Conservation (phyloP, 2,888 invertebrate genomes). For the Caenorhabditis japonica region DNA sequence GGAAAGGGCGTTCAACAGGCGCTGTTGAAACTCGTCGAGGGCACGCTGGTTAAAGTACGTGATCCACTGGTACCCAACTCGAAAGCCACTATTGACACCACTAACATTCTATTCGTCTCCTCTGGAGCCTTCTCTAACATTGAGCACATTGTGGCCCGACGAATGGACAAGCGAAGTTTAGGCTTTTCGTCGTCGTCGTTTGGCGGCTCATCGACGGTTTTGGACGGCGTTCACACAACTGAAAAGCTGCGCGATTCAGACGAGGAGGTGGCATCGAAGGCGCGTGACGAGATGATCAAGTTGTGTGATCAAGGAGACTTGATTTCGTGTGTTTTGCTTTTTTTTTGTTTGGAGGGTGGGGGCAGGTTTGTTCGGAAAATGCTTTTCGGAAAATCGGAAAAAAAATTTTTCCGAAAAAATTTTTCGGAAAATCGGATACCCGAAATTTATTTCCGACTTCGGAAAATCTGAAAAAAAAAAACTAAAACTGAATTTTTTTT, state of each 20-base stretch:
- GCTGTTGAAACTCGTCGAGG: slow-evolving; percentile 89
- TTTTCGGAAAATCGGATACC: too few relatives aligned
- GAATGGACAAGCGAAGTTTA: slow-evolving; percentile 79
- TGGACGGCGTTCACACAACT: slow-evolving; percentile 33
- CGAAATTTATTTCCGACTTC: too few relatives aligned
- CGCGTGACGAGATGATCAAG: slow-evolving; percentile 63
- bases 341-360: neutral
- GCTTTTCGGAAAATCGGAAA: too few relatives aligned
- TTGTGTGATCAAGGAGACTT: slow-evolving; percentile 73
- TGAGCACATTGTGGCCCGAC: slow-evolving; percentile 88
- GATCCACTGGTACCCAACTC: slow-evolving; percentile 50
- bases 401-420: too few relatives aligned
- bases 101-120: slow-evolving; percentile 97
- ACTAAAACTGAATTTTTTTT: too few relatives aligned
- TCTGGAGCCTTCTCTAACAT: slow-evolving; percentile 98
- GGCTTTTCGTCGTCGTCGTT: slow-evolving; percentile 39
- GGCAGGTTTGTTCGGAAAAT: too few relatives aligned
- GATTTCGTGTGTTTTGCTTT: slow-evolving; percentile 51
- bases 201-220: too few relatives aligned
- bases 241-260: slow-evolving; percentile 62
- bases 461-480: too few relatives aligned
- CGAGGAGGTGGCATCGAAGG: slow-evolving; percentile 55
- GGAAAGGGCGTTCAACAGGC: slow-evolving; percentile 97
- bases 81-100: slow-evolving; percentile 86
- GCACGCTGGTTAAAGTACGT: slow-evolving; percentile 92